Conservation (phyloP, 2,797 vertebrate genomes). For the Poecile montanus region DNA sequence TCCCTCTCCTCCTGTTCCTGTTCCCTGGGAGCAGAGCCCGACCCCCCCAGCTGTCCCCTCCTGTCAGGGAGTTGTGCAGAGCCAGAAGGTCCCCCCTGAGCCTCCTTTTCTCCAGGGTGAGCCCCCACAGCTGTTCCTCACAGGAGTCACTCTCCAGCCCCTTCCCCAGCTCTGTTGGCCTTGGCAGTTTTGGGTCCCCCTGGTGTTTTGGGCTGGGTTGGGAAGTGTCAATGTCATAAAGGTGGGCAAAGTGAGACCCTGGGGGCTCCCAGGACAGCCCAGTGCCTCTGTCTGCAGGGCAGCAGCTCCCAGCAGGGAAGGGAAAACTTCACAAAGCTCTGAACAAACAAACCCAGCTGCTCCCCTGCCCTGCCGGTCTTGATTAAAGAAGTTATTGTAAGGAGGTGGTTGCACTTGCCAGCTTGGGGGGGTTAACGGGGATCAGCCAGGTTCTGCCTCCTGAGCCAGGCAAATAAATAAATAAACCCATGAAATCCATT, state of each 20-base stretch:
- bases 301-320: neutral
- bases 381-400: neutral
- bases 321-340: neutral
- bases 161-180: accelerated
- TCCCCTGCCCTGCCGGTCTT: neutral
- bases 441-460: neutral
- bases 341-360: neutral
- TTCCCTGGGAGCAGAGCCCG: neutral
- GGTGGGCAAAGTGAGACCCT: neutral
- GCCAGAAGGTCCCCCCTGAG: accelerated
- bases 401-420: neutral
- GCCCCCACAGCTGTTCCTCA: neutral
- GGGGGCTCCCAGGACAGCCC: accelerated
- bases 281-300: accelerated
- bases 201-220: neutral
- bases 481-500: neutral
- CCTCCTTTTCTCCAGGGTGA: neutral
- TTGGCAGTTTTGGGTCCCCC: neutral
- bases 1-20: accelerated
- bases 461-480: neutral
- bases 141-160: neutral
- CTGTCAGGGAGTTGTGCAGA: neutral
- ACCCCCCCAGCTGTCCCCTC: accelerated
- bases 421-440: neutral
- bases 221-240: accelerated